Base-by-base conservation (phyloP, 2,113 vertebrate species). In the Cnemophilus loriae region DNA sequence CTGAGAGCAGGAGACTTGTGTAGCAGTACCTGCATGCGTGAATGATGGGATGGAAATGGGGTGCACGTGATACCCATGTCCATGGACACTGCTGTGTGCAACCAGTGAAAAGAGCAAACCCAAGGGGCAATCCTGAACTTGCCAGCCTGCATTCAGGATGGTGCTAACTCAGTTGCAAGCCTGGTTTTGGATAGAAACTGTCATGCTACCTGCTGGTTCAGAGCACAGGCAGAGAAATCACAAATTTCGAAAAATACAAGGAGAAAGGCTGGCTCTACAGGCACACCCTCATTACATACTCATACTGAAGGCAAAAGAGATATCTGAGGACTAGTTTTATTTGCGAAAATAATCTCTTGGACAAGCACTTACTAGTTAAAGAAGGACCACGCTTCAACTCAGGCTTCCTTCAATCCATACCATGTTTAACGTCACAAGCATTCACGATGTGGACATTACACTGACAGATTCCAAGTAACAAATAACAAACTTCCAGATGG, bases 371-470 rank as follows among this genome's bases (percentile, higher is more conserved):
- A 21, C 5, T 30, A 16, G 10, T 27, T 39, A 39, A 68, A 42
- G 32, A 71, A 5, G 18, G 3, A 47, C 27, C 50, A 39, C 22
- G 26, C 12, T 18, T 42, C 56, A 7, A 23, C 16, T 68, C 20
- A 20, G 21, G 21, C 9, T 15, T 20, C 24, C 39, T 76, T 78
- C 3, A 5, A 55, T 24, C n/a, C 18, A 19, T 11, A 55, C 3
- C 0, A 0, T 39, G 6, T 49, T 68, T 73, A 65, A 23, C 5
- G 4, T 7, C 44, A 46, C 23, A 50, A 57, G 12, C 0, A 0
- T 15, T 49, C 3, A 0, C 7, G 9, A 22, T 27, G 16, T 17
- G 41, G 24, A 33, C 65, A 33, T 59, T 37, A 59, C 17, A 49
- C 2, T 3, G 28, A 27, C 21, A 75, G 49, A 47, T 0, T 1